These are phyloP conservation scores for Melanotaenia maccullochi DNA, from an alignment of 2,797 vertebrate species.

Conservation along the genomic window DNA sequence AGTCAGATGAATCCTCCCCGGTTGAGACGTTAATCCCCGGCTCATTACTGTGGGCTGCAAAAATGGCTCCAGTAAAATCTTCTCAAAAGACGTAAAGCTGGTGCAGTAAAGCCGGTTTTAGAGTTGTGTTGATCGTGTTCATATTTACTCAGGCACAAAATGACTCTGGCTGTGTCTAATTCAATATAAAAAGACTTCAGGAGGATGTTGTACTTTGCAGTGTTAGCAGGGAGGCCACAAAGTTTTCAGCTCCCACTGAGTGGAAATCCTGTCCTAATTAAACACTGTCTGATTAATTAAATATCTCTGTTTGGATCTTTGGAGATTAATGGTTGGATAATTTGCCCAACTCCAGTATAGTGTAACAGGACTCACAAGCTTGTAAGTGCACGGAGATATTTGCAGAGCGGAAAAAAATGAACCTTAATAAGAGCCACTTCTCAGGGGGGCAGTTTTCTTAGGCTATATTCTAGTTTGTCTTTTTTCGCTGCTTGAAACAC, in stretches of 20 bases:
- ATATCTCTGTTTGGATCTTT: constrained; percentile 6
- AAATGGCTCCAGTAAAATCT: constrained; percentile 41
- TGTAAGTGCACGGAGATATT: background rate
- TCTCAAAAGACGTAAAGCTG: constrained; percentile 35
- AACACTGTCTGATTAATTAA: constrained; percentile 33
- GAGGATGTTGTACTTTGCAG: constrained; percentile 9
- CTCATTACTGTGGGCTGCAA: constrained; percentile 39
- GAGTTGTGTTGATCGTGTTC: constrained; percentile 26
- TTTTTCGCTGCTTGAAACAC: background rate
- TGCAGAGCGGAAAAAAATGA: background rate
- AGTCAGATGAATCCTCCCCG: constrained; percentile 24
- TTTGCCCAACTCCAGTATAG: background rate
- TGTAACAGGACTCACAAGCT: background rate
- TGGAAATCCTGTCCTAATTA: constrained; percentile 30
- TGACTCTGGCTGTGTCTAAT: constrained; percentile 35
- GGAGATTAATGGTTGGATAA: background rate
- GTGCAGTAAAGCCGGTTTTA: constrained; percentile 39
- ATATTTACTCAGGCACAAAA: constrained; percentile 47
- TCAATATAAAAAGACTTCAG: constrained; percentile 41
- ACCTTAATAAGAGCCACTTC: background rate
- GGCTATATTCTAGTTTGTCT: background rate
- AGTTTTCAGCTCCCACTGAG: constrained; percentile 12
- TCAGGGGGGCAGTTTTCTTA: background rate
- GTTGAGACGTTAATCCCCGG: constrained; percentile 47
- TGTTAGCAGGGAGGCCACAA: background rate